Base-by-base conservation (phyloP, 37 sponge, comb jelly and placozoan species). In the Axinella damicornis region DNA sequence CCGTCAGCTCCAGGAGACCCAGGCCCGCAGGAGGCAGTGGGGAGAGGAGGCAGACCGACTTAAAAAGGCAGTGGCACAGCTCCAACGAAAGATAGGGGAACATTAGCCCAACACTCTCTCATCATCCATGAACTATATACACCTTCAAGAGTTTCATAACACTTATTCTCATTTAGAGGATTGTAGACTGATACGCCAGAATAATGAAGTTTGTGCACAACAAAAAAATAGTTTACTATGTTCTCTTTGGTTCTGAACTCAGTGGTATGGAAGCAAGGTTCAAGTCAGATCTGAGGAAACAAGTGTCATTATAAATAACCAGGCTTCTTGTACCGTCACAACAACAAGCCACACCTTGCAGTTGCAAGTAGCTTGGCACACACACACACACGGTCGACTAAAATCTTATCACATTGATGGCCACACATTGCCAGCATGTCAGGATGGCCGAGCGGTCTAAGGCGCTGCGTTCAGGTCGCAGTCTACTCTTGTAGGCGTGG, bases 401-500 rank as follows among this genome's bases (percentile, higher is more conserved):
- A n/a, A n/a, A n/a, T n/a, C n/a, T n/a, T n/a, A n/a, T n/a, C n/a
- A n/a, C n/a, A n/a, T n/a, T n/a, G n/a, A n/a, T n/a, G n/a, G n/a
- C n/a, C n/a, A n/a, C 46, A 46, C 4, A 4, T 46, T 9, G 46
- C 4, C 46, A 46, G 46, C 46, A 46, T 46, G 91, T 86, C 87
- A 90, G 91, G 86, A 85, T 90, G 91, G 90, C 90, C 88, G 92
- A 92, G 92, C 85, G 92, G 92, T 92, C 92, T 92, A 87, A 87
- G 92, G 92, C 88, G 88, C 87, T 92, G 84, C 87, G 92, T 92
- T 92, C 92, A 87, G 88, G 88, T 92, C 88, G 92, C 86, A 92
- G 85, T 93, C 90, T 89, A 84, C 89, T 76, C 72, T 89, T 91
- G 90, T 88, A 89, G 90, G 94, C 90, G 94, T 93, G 94, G 94